Evolutionary conservation across 2,797 vertebrate genomes (phyloP), one percentile per base, ranked within the genome.

Genomic region (Scomberomorus guttatus): DNA sequence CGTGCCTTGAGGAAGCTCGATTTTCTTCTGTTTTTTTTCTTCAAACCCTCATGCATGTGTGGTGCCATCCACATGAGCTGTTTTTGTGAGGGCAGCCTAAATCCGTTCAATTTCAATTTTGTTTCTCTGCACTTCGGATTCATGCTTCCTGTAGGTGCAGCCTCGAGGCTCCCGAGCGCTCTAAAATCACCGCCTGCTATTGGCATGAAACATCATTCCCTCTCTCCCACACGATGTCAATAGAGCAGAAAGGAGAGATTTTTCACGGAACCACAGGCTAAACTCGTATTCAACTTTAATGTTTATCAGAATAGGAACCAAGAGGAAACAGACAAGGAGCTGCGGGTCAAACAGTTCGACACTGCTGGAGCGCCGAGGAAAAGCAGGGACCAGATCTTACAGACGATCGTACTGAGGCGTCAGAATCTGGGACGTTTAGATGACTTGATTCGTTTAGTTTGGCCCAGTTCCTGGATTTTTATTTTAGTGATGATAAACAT

Each of bases 211-310:
- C 83, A 81, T 75, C 63, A 10, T 64, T 72, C 86, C 60, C 73
- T 67, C 70, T 75, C 80, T 74, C 76, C 82, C 73, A 72, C 82
- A 66, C 25, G 39, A 77, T 80, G 82, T 80, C 79, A 69, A 75
- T 17, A 79, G 80, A 83, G 80, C 84, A 82, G 86, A 81, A 76
- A 77, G 73, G 72, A 82, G 66, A 74, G 71, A 79, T 87, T 85
- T 60, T 81, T 80, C 65, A 79, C 81, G 76, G 58, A 79, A 86
- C 85, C 86, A 61, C 51, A 13, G 83, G 88, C 80, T 58, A 84
- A 84, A 87, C 83, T 69, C 59, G 56, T 57, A 74, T 74, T 89
- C 81, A 77, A 24, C 80, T 80, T 75, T 55, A 85, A 85, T 81
- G 78, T 83, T 82, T 64, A 72, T 83, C 81, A 81, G 76, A 85